These are phyloP conservation scores for Caenorhabditis sp. DNA, from an alignment of 2,888 invertebrate genomes.

Conservation along the genomic window DNA sequence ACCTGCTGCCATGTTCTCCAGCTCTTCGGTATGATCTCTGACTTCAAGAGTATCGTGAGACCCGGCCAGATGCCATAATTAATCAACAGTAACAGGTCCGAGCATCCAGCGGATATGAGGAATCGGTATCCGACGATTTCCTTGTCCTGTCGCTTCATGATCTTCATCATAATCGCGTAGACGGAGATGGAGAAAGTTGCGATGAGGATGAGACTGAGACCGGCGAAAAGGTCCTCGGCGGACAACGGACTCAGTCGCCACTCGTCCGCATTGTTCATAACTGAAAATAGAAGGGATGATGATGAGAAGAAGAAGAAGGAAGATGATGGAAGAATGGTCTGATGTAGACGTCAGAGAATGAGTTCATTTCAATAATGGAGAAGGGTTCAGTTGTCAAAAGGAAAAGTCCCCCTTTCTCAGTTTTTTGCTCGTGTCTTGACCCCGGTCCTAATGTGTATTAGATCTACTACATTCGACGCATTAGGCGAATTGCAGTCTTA, in stretches of 20 bases:
- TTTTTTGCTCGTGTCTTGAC: neutral
- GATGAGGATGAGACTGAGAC: slow-evolving; percentile 71
- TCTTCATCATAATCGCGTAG: slow-evolving; percentile 74
- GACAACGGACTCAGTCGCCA: slow-evolving; percentile 73
- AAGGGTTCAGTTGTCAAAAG: too few relatives aligned
- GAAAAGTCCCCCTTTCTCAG: neutral
- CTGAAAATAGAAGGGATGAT: slow-evolving; percentile 40
- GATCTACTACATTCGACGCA: slow-evolving; percentile 5
- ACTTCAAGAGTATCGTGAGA: slow-evolving; percentile 77
- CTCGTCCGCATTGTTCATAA: slow-evolving; percentile 64
- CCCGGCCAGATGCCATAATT: slow-evolving; percentile 81
- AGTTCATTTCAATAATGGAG: too few relatives aligned
- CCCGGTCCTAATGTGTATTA: slow-evolving; percentile 35
- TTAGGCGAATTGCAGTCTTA: slow-evolving; percentile 46
- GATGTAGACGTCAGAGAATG: neutral
- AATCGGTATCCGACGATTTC: slow-evolving; percentile 81
- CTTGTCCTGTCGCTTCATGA: slow-evolving; percentile 79
- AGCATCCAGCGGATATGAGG: slow-evolving; percentile 75
- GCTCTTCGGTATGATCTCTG: slow-evolving; percentile 72
- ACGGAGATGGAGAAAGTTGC: slow-evolving; percentile 74
- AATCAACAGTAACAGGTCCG: slow-evolving; percentile 78
- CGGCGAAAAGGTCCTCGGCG: slow-evolving; percentile 76
- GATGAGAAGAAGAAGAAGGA: too few relatives aligned
- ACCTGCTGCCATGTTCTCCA: slow-evolving; percentile 79
- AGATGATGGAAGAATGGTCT: slow-evolving; percentile 20